These are phyloP conservation scores for Microcaecilia unicolor DNA, from an alignment of 2,797 vertebrate species.

Conservation along the genomic window DNA sequence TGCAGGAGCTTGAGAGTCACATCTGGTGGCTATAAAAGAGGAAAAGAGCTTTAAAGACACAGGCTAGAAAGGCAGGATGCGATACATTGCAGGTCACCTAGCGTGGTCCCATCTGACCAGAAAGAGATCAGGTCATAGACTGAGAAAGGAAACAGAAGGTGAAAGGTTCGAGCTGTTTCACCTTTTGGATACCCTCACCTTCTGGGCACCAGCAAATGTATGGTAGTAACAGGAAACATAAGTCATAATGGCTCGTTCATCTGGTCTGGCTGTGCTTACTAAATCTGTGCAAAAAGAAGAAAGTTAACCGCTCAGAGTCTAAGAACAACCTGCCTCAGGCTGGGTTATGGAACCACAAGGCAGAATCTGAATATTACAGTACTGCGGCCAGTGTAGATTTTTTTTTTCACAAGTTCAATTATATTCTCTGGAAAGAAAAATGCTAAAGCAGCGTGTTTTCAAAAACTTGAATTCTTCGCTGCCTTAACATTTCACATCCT, in stretches of 20 bases:
- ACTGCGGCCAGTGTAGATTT: slow-evolving; percentile 1
- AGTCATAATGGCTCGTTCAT: slow-evolving; percentile 50
- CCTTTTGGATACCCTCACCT: slow-evolving; percentile 41
- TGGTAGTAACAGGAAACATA: slow-evolving; percentile 52
- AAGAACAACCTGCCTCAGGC: slow-evolving; percentile 2
- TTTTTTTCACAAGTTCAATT: too few relatives aligned
- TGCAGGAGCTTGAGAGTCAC: slow-evolving; percentile 18
- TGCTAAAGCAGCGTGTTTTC: too few relatives aligned
- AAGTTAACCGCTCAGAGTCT: slow-evolving; percentile 25
- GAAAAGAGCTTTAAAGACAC: slow-evolving; percentile 21
- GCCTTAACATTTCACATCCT: too few relatives aligned
- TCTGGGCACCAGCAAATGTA: slow-evolving; percentile 51
- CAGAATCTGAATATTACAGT: slow-evolving; percentile 2
- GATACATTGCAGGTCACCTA: slow-evolving; percentile 12
- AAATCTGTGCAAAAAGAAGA: slow-evolving; percentile 48
- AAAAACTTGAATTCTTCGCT: too few relatives aligned
- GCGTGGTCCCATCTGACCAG: slow-evolving; percentile 7
- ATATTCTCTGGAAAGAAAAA: slow-evolving; percentile 4
- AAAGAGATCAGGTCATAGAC: background rate
- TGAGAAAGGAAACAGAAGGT: slow-evolving; percentile 31
- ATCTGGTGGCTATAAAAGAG: slow-evolving; percentile 13
- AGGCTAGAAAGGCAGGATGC: slow-evolving; percentile 15
- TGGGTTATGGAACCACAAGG: too few relatives aligned
- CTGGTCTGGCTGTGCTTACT: slow-evolving; percentile 43
- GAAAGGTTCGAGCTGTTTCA: slow-evolving; percentile 27